phyloP scores from a whole-genome alignment of 2,888 invertebrate genomes.

The Agrypnus murinus region DNA sequence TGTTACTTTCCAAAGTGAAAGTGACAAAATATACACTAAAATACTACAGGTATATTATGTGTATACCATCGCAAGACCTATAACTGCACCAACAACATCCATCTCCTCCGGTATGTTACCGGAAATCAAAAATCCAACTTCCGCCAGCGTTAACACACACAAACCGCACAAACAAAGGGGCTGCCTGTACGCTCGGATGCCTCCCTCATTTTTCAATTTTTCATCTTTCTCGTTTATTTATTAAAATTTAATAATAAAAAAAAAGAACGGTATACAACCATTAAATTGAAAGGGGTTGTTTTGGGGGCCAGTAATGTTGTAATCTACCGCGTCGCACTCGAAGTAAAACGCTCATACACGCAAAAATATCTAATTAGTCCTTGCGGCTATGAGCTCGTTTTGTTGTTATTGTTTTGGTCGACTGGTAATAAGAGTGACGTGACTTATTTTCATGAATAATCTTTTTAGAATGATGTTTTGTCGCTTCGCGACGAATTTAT shows the following conservation, averaged over 20 bases:
- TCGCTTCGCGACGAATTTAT: background rate
- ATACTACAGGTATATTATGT: too few relatives aligned
- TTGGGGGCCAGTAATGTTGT: background rate
- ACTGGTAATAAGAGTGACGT: constrained; percentile 19
- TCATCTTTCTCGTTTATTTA: background rate
- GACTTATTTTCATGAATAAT: constrained; percentile 20
- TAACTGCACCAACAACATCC: constrained; percentile 13
- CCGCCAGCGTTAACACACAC: constrained; percentile 29
- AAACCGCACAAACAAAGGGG: constrained; percentile 32
- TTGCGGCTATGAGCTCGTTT: constrained; percentile 4
- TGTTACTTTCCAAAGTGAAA: constrained; percentile 53
- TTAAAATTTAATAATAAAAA: background rate
- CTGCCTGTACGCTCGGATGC: constrained; percentile 17
- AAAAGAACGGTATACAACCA: too few relatives aligned
- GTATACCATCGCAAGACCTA: background rate
- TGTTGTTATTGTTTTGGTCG: constrained; percentile 31
- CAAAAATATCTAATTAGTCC: constrained; percentile 6
- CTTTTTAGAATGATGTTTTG: background rate
- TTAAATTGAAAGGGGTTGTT: background rate
- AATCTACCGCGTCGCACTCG: too few relatives aligned
- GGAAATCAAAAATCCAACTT: constrained; percentile 41
- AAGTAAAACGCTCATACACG: too few relatives aligned
- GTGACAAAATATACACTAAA: constrained; percentile 37
- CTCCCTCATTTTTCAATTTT: background rate
- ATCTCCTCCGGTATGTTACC: constrained; percentile 33